These are phyloP conservation scores for Opisthocomus hoazin DNA, from an alignment of 2,113 vertebrate species.

Conservation along the genomic window DNA sequence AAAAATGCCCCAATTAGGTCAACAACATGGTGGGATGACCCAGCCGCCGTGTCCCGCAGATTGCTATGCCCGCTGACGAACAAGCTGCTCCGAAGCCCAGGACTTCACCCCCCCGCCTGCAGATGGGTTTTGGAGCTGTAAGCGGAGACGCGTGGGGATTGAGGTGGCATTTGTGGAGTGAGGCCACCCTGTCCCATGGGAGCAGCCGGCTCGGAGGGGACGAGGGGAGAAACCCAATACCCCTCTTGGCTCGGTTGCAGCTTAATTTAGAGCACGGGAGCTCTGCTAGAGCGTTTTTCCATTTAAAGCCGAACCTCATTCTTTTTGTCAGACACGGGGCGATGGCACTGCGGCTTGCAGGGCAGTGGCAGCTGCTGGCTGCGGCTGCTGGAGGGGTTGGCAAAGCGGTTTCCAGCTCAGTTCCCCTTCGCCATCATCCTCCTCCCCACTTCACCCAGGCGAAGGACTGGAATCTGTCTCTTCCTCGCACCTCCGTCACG, in stretches of 20 bases:
- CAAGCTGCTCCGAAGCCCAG: background rate
- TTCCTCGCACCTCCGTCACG: background rate
- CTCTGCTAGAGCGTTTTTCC: constrained; percentile 22
- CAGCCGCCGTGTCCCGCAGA: too few species aligned
- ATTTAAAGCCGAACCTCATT: background rate
- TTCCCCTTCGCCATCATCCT: background rate
- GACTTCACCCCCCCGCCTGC: background rate
- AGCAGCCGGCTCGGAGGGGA: background rate
- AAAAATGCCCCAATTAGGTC: background rate
- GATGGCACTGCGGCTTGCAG: background rate
- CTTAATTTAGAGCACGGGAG: constrained; percentile 58
- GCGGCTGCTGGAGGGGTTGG: background rate
- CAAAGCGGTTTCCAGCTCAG: background rate
- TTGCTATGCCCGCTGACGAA: background rate
- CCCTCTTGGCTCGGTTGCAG: background rate
- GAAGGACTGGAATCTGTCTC: background rate
- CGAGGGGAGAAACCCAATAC: constrained; percentile 31
- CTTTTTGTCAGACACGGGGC: background rate
- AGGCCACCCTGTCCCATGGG: background rate
- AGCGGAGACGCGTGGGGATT: background rate
- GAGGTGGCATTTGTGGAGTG: background rate
- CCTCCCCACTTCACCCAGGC: rapidly evolving
- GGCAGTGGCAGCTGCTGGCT: constrained; percentile 26
- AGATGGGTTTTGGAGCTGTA: background rate
- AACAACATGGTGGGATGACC: rapidly evolving